A percentile compares a stretch with the other conserved stretches of the same genome.
These are phyloP conservation scores for Sesamia inferens DNA, from an alignment of 2,888 invertebrate species.

Conservation along the genomic window DNA sequence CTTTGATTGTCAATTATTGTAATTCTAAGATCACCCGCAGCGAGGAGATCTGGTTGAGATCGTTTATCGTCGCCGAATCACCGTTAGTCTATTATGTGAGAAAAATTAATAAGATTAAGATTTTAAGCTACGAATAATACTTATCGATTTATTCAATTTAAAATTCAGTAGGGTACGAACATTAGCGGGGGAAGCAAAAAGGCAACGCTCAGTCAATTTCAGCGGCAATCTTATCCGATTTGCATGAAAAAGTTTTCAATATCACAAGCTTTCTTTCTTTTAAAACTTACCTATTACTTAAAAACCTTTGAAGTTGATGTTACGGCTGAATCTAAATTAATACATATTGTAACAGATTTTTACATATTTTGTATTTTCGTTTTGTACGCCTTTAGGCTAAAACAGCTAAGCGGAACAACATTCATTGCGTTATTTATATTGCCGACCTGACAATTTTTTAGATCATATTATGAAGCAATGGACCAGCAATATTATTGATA, in stretches of 20 bases:
- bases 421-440: too few relatives aligned
- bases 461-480: too few relatives aligned
- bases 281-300: constrained; percentile 37
- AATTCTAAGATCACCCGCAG: too few relatives aligned
- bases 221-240: constrained; percentile 30
- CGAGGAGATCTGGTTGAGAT: too few relatives aligned
- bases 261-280: constrained; percentile 35
- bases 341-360: not conserved
- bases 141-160: constrained; percentile 5
- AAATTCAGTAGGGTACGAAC: not conserved
- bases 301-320: constrained; percentile 37
- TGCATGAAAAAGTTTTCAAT: constrained; percentile 51
- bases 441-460: too few relatives aligned
- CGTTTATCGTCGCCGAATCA: not conserved
- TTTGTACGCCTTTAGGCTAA: not conserved
- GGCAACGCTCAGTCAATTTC: constrained; percentile 28
- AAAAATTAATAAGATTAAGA: not conserved
- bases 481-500: too few relatives aligned
- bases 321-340: constrained; percentile 17
- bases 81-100: not conserved
- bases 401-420: not conserved
- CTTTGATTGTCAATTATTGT: too few relatives aligned
- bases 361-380: not conserved
- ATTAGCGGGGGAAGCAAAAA: constrained; percentile 14
- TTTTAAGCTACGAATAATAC: constrained; percentile 4